Evolutionary conservation across 2,113 vertebrate species (phyloP).

Genomic region (Scomber japonicus): DNA sequence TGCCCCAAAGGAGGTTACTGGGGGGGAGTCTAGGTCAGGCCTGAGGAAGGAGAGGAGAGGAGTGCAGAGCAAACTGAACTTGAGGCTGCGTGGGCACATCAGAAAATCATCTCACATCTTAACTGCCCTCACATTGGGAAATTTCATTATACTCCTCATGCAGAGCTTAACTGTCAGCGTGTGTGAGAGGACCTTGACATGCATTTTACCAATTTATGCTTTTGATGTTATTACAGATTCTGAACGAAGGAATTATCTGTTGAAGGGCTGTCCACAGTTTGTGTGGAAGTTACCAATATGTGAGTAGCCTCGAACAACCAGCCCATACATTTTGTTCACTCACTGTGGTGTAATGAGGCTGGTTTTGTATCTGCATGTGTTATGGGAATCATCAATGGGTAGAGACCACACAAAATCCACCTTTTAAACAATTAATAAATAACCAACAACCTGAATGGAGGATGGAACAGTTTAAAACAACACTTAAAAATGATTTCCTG

Average conservation of each 20-base stretch:
- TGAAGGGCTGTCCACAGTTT: neutral
- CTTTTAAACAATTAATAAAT: neutral
- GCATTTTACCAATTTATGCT: constrained; percentile 29
- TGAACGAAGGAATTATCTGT: constrained; percentile 16
- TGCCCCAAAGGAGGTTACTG: constrained; percentile 72
- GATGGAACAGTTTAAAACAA: too few relatives aligned
- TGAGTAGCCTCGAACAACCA: constrained; percentile 9
- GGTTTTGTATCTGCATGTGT: neutral
- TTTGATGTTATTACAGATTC: constrained; percentile 40
- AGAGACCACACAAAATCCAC: too few relatives aligned
- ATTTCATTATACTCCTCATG: constrained; percentile 37
- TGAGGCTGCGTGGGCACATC: constrained; percentile 51
- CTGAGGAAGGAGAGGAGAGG: constrained; percentile 41
- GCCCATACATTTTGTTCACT: neutral
- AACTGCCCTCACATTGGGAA: constrained; percentile 31
- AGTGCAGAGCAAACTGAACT: constrained; percentile 52
- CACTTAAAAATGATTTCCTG: too few relatives aligned
- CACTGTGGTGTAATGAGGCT: neutral
- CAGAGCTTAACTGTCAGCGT: constrained; percentile 36
- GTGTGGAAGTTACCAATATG: constrained; percentile 9
- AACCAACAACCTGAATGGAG: neutral
- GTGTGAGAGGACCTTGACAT: constrained; percentile 48
- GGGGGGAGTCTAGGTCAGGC: constrained; percentile 64
- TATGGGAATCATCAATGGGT: neutral
- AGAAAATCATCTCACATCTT: constrained; percentile 50